A percentile compares a stretch with the other conserved stretches of the same genome.
phyloP scores from a whole-genome alignment of 2,113 vertebrate genomes.

The Syngnathus typhle region DNA sequence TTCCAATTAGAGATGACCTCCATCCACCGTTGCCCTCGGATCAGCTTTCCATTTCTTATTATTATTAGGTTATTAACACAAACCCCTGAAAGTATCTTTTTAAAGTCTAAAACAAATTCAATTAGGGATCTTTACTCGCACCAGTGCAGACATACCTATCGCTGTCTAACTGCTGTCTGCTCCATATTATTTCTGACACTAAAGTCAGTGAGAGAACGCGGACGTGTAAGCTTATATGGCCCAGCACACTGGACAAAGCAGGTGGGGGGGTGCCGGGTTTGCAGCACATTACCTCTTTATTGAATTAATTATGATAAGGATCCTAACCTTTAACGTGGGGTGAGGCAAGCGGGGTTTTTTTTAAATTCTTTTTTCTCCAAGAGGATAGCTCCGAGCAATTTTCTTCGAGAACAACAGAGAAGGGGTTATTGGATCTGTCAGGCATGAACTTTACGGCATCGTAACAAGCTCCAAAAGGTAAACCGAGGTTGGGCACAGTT shows the following conservation, averaged over 20 bases:
- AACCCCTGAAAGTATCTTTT: conserved; percentile 70
- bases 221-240: conserved; percentile 80
- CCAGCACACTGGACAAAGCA: conserved; percentile 37
- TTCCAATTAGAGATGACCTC: conserved; percentile 62
- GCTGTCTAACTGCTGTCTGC: conserved; percentile 79
- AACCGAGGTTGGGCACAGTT: conserved; percentile 89
- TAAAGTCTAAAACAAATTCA: conserved; percentile 74
- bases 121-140: conserved; percentile 70
- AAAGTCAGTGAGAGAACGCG: conserved; percentile 81
- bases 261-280: conserved; percentile 86
- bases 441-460: conserved; percentile 95
- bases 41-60: conserved; percentile 65
- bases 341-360: conserved; percentile 76
- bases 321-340: conserved; percentile 99
- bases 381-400: conserved; percentile 90
- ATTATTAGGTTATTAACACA: conserved; percentile 74
- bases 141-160: conserved; percentile 67
- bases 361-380: conserved; percentile 70
- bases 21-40: conserved; percentile 65
- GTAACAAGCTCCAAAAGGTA: conserved; percentile 91
- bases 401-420: conserved; percentile 82
- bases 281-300: conserved; percentile 99
- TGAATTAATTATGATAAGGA: conserved; percentile 99
- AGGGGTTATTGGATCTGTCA: conserved; percentile 97
- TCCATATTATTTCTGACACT: conserved; percentile 88